phyloP scores from a whole-genome alignment of 2,113 vertebrate genomes.

The Syngnathus floridae region DNA sequence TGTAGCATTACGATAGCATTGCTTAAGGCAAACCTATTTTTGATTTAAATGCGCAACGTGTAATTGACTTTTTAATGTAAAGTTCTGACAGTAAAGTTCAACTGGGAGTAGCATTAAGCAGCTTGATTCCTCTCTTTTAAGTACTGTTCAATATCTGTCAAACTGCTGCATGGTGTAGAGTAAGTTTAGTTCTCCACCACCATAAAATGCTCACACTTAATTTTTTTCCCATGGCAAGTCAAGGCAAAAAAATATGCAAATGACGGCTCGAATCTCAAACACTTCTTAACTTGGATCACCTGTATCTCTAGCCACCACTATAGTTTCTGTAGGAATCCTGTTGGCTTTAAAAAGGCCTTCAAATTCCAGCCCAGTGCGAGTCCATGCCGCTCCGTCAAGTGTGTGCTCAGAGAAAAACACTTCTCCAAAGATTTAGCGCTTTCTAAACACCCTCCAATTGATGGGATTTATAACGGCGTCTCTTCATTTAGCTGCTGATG shows the following conservation, averaged over 20 bases:
- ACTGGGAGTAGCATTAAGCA: too few relatives aligned
- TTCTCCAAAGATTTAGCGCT: not conserved
- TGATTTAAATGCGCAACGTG: too few relatives aligned
- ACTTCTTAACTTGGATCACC: not conserved
- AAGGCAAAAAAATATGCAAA: not conserved
- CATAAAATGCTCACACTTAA: not conserved
- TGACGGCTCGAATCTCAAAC: not conserved
- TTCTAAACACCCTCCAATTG: not conserved
- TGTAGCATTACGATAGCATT: too few relatives aligned
- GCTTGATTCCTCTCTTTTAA: not conserved
- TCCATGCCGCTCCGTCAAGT: not conserved
- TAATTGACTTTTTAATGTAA: too few relatives aligned
- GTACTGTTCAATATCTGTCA: not conserved
- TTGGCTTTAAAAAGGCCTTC: not conserved
- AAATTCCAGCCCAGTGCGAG: not conserved
- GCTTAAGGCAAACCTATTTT: too few relatives aligned
- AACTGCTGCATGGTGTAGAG: not conserved
- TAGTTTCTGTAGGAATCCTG: not conserved
- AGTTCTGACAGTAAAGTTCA: too few relatives aligned
- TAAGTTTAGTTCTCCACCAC: not conserved
- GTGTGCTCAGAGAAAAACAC: not conserved
- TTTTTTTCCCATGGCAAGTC: not conserved
- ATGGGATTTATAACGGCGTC: slow-evolving; percentile 18
- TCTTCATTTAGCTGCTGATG: slow-evolving; percentile 30
- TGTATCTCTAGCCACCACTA: not conserved